A percentile compares a stretch with the other conserved stretches of the same genome.
Conservation (phyloP, 2,888 invertebrate genomes). For the Tortrix viridana region DNA sequence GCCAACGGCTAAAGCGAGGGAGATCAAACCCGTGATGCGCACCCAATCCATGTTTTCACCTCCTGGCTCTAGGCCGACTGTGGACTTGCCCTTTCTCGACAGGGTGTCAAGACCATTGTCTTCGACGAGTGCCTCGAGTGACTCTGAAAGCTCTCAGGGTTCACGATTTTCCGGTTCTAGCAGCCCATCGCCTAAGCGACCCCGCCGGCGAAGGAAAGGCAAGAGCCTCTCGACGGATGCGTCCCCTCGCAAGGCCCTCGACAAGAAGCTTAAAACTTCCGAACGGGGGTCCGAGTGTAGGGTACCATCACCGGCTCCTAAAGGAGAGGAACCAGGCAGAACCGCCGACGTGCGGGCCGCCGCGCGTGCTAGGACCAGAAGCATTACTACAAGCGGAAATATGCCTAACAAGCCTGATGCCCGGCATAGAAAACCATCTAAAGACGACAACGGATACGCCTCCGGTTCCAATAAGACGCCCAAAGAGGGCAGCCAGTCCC, state of each 20-base stretch:
- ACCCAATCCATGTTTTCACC: slow-evolving; percentile 76
- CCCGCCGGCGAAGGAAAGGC: slow-evolving; percentile 70
- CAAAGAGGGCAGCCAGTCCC: slow-evolving; percentile 85
- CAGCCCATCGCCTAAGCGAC: slow-evolving; percentile 73
- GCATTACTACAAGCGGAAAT: slow-evolving; percentile 88
- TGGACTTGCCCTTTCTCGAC: slow-evolving; percentile 92
- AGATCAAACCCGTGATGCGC: slow-evolving; percentile 67
- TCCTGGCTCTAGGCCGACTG: slow-evolving; percentile 78
- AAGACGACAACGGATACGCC: slow-evolving; percentile 65
- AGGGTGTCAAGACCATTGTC: slow-evolving; percentile 89
- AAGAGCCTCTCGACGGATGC: slow-evolving; percentile 69
- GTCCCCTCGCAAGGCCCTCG: slow-evolving; percentile 86
- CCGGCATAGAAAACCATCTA: slow-evolving; percentile 78
- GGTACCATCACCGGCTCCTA: slow-evolving; percentile 88
- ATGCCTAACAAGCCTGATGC: slow-evolving; percentile 85
- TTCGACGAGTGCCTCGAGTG: slow-evolving; percentile 85
- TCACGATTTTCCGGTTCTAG: slow-evolving; percentile 69
- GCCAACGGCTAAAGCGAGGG: slow-evolving; percentile 73
- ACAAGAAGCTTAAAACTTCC: slow-evolving; percentile 94
- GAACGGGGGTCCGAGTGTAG: slow-evolving; percentile 90
- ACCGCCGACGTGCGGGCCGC: slow-evolving; percentile 72
- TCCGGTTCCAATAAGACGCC: slow-evolving; percentile 74
- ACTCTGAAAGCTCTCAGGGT: slow-evolving; percentile 81
- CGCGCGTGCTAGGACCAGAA: slow-evolving; percentile 87
- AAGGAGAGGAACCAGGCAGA: slow-evolving; percentile 89